phyloP scores from a whole-genome alignment of 2,888 invertebrate genomes.

The Caenorhabditis wallacei region DNA sequence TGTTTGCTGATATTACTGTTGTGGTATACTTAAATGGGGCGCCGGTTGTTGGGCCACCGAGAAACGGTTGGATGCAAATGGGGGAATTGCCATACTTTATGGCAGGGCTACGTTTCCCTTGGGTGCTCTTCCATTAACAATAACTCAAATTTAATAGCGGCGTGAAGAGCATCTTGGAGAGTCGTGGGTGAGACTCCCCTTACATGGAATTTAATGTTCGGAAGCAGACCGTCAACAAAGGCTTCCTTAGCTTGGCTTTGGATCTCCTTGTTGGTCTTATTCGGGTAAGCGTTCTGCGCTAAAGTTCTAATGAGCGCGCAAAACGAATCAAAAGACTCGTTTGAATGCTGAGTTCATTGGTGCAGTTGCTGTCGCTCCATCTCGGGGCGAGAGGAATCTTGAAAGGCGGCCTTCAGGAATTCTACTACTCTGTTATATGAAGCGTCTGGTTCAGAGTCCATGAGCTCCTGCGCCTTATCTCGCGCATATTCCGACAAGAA shows the following conservation, averaged over 20 bases:
- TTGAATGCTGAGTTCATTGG: background rate
- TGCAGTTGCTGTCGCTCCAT: background rate
- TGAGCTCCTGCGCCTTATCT: slow-evolving; percentile 1
- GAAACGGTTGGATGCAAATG: too few species aligned
- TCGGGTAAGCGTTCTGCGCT: slow-evolving; percentile 5
- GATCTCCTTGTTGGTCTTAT: background rate
- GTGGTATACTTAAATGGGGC: too few species aligned
- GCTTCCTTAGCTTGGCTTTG: slow-evolving; percentile 15
- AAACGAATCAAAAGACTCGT: slow-evolving; percentile 11
- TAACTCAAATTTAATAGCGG: slow-evolving; percentile 7
- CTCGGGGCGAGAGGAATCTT: slow-evolving; percentile 19
- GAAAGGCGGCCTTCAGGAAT: background rate
- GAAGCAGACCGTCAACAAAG: background rate
- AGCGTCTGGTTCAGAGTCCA: background rate
- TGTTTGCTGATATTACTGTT: too few species aligned
- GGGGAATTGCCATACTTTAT: background rate
- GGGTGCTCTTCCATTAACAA: background rate
- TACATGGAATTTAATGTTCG: too few species aligned
- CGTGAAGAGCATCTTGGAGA: background rate
- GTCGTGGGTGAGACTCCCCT: background rate
- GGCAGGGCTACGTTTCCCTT: background rate
- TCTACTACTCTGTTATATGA: background rate
- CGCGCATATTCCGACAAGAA: background rate
- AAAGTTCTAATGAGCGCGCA: background rate
- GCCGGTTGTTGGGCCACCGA: too few species aligned